These are phyloP conservation scores for Podarcis muralis DNA, from an alignment of 2,113 vertebrate species.

Conservation along the genomic window DNA sequence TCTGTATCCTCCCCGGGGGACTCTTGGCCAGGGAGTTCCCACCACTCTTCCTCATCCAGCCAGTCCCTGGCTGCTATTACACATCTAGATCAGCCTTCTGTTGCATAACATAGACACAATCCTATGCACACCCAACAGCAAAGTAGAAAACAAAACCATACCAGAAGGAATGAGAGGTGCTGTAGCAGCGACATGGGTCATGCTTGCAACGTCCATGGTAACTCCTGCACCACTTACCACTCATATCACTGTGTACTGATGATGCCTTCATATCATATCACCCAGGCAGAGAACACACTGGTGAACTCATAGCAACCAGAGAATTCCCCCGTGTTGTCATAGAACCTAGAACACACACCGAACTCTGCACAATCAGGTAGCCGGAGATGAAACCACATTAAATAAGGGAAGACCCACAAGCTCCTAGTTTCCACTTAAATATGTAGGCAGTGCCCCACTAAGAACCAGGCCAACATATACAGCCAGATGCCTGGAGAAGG, in stretches of 20 bases:
- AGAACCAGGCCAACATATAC: background rate
- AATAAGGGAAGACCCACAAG: background rate
- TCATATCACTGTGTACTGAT: background rate
- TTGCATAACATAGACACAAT: background rate
- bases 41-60: background rate
- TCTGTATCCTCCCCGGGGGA: too few species aligned
- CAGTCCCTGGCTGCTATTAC: background rate
- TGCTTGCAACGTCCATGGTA: too few species aligned
- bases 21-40: too few species aligned
- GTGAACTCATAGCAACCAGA: background rate
- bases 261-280: background rate
- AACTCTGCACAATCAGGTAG: background rate
- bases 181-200: background rate
- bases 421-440: too few species aligned
- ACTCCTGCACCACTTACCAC: background rate
- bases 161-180: background rate
- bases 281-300: background rate
- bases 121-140: background rate
- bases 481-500: background rate
- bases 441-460: background rate
- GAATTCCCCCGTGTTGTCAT: background rate
- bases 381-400: background rate
- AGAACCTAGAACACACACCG: background rate
- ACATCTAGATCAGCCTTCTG: background rate
- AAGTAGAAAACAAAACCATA: background rate